Conservation (phyloP, 2,888 invertebrate species). For the Schizaphis graminum region DNA sequence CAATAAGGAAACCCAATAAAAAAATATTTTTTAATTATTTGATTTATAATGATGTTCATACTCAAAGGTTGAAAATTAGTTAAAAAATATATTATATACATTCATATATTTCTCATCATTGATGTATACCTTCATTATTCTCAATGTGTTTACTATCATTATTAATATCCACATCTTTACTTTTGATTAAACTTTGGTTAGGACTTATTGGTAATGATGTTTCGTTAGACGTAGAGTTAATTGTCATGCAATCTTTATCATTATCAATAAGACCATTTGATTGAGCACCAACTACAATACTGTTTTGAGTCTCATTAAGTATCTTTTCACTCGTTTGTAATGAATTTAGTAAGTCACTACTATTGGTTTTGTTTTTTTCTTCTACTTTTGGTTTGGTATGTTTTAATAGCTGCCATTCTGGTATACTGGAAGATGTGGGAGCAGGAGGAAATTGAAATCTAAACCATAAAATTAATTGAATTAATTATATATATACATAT, state of each 20-base stretch:
- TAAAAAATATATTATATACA: background rate
- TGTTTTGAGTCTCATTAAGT: background rate
- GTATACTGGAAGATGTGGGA: background rate
- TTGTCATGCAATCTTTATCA: background rate
- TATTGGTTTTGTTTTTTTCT: constrained; percentile 13
- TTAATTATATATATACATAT: background rate
- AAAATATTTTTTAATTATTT: background rate
- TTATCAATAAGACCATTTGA: background rate
- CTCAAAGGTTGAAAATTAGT: background rate
- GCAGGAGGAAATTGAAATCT: constrained; percentile 61
- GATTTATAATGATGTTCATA: background rate
- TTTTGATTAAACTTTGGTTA: background rate
- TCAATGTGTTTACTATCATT: background rate
- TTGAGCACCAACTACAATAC: background rate
- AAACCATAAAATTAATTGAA: background rate
- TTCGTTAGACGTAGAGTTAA: background rate
- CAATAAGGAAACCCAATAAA: background rate
- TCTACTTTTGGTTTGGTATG: background rate
- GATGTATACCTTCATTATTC: background rate
- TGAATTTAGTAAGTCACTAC: background rate
- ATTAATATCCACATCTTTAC: background rate
- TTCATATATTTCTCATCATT: background rate
- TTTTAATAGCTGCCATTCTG: constrained; percentile 43
- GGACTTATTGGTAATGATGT: background rate
- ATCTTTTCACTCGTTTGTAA: background rate